Conservation (phyloP, 2,888 invertebrate species). For the Parapristionchus giblindavisi region DNA sequence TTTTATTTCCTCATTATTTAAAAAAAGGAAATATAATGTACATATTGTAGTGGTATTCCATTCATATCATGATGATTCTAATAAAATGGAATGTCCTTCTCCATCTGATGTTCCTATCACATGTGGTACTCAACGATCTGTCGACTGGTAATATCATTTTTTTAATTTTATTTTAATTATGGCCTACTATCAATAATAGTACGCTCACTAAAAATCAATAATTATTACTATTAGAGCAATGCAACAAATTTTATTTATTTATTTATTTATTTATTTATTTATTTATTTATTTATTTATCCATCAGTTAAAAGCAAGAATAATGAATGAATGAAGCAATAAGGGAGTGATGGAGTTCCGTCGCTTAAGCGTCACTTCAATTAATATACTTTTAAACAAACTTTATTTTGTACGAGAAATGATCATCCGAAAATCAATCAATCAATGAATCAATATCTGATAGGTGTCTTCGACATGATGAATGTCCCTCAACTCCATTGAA, state of each 20-base stretch:
- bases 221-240: no score
- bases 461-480: constrained; percentile 39
- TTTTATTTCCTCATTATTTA: not conserved
- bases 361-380: not conserved
- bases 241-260: no score
- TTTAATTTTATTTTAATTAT: no score
- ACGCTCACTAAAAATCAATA: no score
- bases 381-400: not conserved
- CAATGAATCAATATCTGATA: not conserved
- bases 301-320: no score
- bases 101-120: constrained; percentile 21
- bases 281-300: no score
- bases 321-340: no score
- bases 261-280: not conserved
- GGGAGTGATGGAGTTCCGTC: no score
- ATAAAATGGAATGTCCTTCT: constrained; percentile 12
- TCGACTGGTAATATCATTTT: constrained; percentile 37
- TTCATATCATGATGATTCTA: constrained; percentile 13
- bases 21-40: not conserved
- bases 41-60: constrained; percentile 21
- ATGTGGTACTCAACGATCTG: constrained; percentile 11
- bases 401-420: no score
- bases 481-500: constrained; percentile 36
- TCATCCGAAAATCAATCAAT: no score
- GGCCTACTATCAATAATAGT: no score